Base-by-base conservation (phyloP, 2,797 vertebrate genomes). In the Notolepis coatsorum region DNA sequence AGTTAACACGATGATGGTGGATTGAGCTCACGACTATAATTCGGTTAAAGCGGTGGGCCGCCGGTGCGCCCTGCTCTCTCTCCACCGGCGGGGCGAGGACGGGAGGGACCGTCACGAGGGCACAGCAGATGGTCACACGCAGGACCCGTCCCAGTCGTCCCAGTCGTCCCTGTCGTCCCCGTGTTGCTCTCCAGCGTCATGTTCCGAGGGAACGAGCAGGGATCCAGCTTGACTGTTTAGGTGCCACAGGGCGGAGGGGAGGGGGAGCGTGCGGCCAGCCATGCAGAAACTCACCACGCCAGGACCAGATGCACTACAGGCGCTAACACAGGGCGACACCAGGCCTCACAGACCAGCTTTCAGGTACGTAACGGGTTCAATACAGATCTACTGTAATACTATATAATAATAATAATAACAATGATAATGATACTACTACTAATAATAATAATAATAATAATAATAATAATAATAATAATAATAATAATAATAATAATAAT, bases 101-200 rank as follows among this genome's bases (percentile, higher is more conserved):
- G 73, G 75, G 69, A 85, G 78, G 73, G 71, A 72, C 67, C 57
- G 73, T 79, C 68, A 48, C 68, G 43, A 73, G 78, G 71, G 77
- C n/a, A n/a, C n/a, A 84, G 85, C 88, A 89, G 84, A 89, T 91
- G 86, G 85, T 71, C 79, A 68, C 78, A 59, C n/a, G n/a, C 75
- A 80, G 85, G 85, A 84, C 80, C 76, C 24, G 53, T 82, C 77
- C 68, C 67, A 72, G 70, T n/a, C n/a, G n/a, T n/a, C n/a, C n/a
- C n/a, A n/a, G n/a, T n/a, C n/a, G n/a, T n/a, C n/a, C n/a, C n/a
- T n/a, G n/a, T n/a, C 24, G 53, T 82, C 77, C 68, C 67, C 70
- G 70, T 56, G 69, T 77, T 23, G 54, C 73, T 60, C 58, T 82
- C 74, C 77, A 53, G 70, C 76, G 74, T 80, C 65, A 75, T 76